Percentiles rank a stretch among this genome's conserved stretches.
Evolutionary conservation across 2,888 invertebrate species (phyloP).

Genomic region (Sipha maydis): DNA sequence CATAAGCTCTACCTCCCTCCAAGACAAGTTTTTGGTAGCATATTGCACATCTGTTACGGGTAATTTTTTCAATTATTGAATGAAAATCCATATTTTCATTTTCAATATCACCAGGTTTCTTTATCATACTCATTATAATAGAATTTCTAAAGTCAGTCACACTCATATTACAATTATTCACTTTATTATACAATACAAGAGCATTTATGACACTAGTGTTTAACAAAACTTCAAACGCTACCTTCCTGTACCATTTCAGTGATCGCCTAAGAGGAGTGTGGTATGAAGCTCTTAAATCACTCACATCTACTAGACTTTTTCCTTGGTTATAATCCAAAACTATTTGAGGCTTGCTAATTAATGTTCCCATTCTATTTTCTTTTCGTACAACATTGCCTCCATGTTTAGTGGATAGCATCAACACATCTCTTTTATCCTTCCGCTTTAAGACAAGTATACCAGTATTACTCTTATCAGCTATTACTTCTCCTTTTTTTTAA

Average conservation of each 20-base stretch:
- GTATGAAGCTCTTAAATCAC: constrained; percentile 17
- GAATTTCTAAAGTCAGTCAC: not conserved
- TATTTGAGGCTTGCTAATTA: constrained; percentile 1
- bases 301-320: constrained; percentile 16
- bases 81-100: not conserved
- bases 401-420: constrained; percentile 44
- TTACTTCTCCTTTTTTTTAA: constrained; percentile 35
- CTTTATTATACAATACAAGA: constrained; percentile 64
- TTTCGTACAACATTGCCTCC: not conserved
- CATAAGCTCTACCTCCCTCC: constrained; percentile 61
- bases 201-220: constrained; percentile 66
- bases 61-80: not conserved
- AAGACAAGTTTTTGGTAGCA: not conserved
- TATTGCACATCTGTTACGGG: too few relatives aligned
- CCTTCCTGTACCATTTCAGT: constrained; percentile 45
- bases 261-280: not conserved
- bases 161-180: not conserved
- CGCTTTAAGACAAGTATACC: constrained; percentile 3
- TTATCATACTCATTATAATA: not conserved
- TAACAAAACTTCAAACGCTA: constrained; percentile 55
- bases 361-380: not conserved
- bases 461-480: not conserved
- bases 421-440: constrained; percentile 46
- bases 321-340: constrained; percentile 29
- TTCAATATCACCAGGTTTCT: not conserved